Evolutionary conservation across 1,140 invertebrate genomes (phyloP), one percentile per base, ranked within the genome.

Genomic region (Ceratosolen fusciceps): DNA sequence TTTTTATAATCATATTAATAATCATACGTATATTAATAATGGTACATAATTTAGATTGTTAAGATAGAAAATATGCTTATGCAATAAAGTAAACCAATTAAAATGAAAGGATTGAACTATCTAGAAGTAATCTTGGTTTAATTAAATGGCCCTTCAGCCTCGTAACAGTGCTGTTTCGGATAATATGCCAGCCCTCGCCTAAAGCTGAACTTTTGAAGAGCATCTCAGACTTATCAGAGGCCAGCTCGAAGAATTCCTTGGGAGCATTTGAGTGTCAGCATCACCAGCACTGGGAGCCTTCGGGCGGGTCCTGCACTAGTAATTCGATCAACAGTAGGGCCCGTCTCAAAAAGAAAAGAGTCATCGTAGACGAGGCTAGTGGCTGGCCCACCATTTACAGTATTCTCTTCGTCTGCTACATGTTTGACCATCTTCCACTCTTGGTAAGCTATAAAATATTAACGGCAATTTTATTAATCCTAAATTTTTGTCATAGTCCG

Each of bases 361-460:
- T 60, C 9, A 1, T 8, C 31, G 65, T 87, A 16, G 83, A 86
- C 43, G 84, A 87, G 80, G 77, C 87, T 81, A 86, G 88, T 43
- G 88, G 91, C 37, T 90, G 87, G 85, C 83, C 90, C 0, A 90
- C 91, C 0, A 89, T 91, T 10, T 87, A 89, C 79, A 89, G 89
- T 58, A 87, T 92, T 19, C 85, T 91, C 14, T 87, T 90, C 54
- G 86, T 92, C 19, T 90, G 89, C 79, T 91, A 91, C 83, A 75
- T 89, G 37, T 87, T 92, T 56, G 90, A 92, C 81, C 91, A 92
- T 80, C 82, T 92, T 8, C 92, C 92, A 0, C 85, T 91, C 47
- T 79, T 92, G 90, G 92, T 92, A 82, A 92, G 81, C 74, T 26
- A 47, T 14, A 43, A 43, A 43, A 7, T 43, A 43, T 12, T 1